phyloP scores from a whole-genome alignment of 2,888 invertebrate species.

The Balanococcus diminutus region DNA sequence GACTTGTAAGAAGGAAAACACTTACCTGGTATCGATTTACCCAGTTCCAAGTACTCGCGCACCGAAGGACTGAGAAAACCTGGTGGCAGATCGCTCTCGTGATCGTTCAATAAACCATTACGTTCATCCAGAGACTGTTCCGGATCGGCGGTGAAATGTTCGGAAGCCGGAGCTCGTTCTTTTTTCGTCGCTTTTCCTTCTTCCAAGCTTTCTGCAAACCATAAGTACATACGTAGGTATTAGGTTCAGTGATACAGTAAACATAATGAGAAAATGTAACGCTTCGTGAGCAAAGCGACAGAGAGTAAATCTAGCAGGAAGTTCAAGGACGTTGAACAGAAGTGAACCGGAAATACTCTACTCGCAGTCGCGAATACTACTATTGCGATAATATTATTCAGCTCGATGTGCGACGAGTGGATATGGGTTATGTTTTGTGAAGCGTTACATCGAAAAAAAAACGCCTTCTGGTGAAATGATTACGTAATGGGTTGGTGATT shows the following conservation, averaged over 20 bases:
- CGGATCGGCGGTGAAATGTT: conserved; percentile 57
- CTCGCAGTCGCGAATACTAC: background rate
- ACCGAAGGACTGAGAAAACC: conserved; percentile 85
- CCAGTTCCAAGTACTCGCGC: conserved; percentile 82
- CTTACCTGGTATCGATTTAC: conserved; percentile 87
- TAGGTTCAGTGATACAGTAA: too few relatives aligned
- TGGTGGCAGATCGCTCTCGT: conserved; percentile 66
- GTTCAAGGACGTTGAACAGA: background rate
- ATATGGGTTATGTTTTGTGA: background rate
- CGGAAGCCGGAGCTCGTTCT: conserved; percentile 49
- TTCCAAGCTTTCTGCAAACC: conserved; percentile 45
- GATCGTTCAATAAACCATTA: conserved; percentile 63
- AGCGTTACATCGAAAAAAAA: background rate
- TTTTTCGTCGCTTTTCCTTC: conserved; percentile 49
- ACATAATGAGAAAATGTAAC: background rate
- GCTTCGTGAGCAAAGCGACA: background rate
- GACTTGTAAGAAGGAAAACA: background rate
- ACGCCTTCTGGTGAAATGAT: background rate
- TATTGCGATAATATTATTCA: background rate
- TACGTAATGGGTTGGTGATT: background rate
- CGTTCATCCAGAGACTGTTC: conserved; percentile 63
- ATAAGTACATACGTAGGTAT: too few relatives aligned
- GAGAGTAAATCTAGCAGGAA: background rate
- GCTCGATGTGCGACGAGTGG: too few relatives aligned
- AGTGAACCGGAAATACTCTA: background rate